These are phyloP conservation scores for Perognathus longimembris DNA, from an alignment of 2,113 vertebrate genomes.

Conservation along the genomic window DNA sequence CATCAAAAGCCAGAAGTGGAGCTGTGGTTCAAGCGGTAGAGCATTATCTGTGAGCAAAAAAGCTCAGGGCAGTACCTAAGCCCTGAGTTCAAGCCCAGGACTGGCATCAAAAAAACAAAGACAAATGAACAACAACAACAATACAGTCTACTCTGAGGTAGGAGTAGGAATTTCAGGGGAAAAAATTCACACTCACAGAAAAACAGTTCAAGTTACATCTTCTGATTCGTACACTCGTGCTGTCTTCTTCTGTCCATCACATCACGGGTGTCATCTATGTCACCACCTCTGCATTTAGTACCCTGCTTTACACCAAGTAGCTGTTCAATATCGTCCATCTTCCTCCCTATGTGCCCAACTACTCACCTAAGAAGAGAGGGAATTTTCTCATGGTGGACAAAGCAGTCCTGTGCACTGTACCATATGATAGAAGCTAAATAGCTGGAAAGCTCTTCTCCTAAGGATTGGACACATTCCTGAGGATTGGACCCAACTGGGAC, in stretches of 20 bases:
- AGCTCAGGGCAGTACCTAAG: too few species aligned
- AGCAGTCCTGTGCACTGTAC: not conserved
- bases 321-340: not conserved
- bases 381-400: not conserved
- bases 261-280: not conserved
- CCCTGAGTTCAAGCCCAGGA: too few species aligned
- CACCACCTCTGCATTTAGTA: not conserved
- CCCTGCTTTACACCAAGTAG: not conserved
- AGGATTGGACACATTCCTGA: not conserved
- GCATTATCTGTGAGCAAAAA: too few species aligned
- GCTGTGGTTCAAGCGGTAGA: too few species aligned
- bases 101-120: too few species aligned
- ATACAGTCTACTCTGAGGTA: not conserved
- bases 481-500: too few species aligned
- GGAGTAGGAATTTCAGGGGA: not conserved
- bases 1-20: too few species aligned
- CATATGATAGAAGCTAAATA: not conserved
- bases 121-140: too few species aligned
- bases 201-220: not conserved
- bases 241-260: not conserved
- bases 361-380: not conserved
- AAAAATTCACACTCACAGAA: not conserved
- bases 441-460: not conserved
- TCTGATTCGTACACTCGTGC: not conserved
- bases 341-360: not conserved